These are phyloP conservation scores for Phyllopteryx taeniolatus DNA, from an alignment of 2,113 vertebrate species.

Conservation along the genomic window DNA sequence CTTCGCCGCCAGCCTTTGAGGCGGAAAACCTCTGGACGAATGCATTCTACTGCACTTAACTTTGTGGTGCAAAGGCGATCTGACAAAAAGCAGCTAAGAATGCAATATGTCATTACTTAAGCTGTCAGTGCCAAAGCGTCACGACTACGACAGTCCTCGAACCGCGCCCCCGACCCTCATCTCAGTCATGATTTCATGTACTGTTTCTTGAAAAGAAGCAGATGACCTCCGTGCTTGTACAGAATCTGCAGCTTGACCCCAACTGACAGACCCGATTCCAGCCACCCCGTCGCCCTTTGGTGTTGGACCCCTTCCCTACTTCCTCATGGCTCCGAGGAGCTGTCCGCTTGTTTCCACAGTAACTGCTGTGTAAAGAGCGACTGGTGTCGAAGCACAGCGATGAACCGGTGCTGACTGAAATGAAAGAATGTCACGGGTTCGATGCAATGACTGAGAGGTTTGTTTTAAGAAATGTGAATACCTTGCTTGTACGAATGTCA, in stretches of 20 bases:
- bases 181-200: slow-evolving; percentile 18
- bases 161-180: background rate
- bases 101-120: background rate
- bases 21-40: slow-evolving; percentile 38
- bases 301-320: slow-evolving; percentile 3
- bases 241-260: slow-evolving; percentile 18
- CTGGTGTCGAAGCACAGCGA: slow-evolving; percentile 30
- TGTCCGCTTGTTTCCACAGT: slow-evolving; percentile 58
- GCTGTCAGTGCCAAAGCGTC: slow-evolving; percentile 61
- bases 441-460: slow-evolving; percentile 68
- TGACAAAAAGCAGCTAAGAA: background rate
- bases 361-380: slow-evolving; percentile 63
- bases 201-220: slow-evolving; percentile 19
- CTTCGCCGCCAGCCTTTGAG: slow-evolving; percentile 57
- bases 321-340: slow-evolving; percentile 42
- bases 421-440: slow-evolving; percentile 66
- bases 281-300: slow-evolving; percentile 28
- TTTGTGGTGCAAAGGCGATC: slow-evolving; percentile 32
- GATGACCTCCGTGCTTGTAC: slow-evolving; percentile 47
- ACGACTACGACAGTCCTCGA: slow-evolving; percentile 3
- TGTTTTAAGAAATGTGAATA: slow-evolving; percentile 70
- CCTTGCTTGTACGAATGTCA: slow-evolving; percentile 56
- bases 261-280: background rate
- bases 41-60: slow-evolving; percentile 34
- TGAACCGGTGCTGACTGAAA: slow-evolving; percentile 38